Evolutionary conservation across 2,888 invertebrate genomes (phyloP).

Genomic region (Gari tellinella): DNA sequence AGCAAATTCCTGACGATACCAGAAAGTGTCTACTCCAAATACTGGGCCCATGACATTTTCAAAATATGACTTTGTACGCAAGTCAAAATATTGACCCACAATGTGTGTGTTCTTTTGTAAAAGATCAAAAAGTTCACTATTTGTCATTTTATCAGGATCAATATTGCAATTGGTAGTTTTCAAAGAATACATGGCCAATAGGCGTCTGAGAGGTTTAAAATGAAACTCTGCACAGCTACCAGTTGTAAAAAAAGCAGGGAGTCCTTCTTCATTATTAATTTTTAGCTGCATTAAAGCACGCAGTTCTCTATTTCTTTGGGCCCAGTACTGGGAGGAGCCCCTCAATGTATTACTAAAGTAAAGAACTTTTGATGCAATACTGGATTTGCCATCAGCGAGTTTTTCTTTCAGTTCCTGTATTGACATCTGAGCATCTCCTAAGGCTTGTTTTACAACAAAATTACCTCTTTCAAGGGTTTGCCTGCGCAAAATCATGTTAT

Average conservation of each 20-base stretch:
- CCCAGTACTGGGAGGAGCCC: constrained; percentile 12
- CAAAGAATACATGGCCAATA: no score
- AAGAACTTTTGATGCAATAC: constrained; percentile 2
- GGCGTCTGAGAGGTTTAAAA: constrained; percentile 42
- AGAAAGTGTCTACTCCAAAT: constrained; percentile 52
- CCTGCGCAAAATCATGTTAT: constrained; percentile 40
- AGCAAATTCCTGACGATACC: no score
- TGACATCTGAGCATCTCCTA: constrained; percentile 23
- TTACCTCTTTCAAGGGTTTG: constrained; percentile 24
- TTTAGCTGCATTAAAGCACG: constrained; percentile 7
- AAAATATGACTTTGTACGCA: constrained; percentile 43
- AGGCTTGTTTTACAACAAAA: constrained; percentile 31
- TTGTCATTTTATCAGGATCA: background rate
- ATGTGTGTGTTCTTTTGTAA: constrained; percentile 51
- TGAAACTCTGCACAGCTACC: constrained; percentile 28
- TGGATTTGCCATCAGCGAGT: constrained; percentile 11
- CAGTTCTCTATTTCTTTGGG: constrained; percentile 4
- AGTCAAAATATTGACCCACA: constrained; percentile 50
- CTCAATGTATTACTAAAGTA: constrained; percentile 1
- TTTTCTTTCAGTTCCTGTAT: constrained; percentile 20
- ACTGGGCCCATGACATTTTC: constrained; percentile 40
- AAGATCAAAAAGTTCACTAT: background rate
- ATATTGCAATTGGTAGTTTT: constrained; percentile 16
- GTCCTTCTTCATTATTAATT: constrained; percentile 15
- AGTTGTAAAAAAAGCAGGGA: constrained; percentile 42